Evolutionary conservation across 2,888 invertebrate genomes (phyloP), one percentile per base, ranked within the genome.

Genomic region (Polyploca ridens): DNA sequence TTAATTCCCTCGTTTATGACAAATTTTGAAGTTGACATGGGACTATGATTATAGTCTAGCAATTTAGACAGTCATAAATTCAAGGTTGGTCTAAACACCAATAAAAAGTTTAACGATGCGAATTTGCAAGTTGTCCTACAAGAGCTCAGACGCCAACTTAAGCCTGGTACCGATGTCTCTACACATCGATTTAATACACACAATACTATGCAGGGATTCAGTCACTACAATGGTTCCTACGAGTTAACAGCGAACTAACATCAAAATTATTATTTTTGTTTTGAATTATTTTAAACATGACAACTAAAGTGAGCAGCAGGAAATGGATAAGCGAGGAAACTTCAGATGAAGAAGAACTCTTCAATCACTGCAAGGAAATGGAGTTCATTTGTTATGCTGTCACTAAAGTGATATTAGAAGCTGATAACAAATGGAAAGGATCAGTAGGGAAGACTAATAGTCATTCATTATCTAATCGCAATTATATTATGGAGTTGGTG

Each of bases 321-420:
- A 92, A 91, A 87, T 95, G 95, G 95, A 89, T 96, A 33, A 95
- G 95, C 70, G 87, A 94, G 62, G 95, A 95, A 78, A 90, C 89
- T 1, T 80, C 85, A 0, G 95, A 95, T 0, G 93, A 94, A 68
- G 90, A 91, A 65, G 90, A 89, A 46, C 75, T 94, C 35, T 95
- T 95, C 76, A 79, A 75, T 49, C 93, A 94, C 69, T 95, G 95
- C 73, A 91, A 88, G 64, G 93, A 94, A 72, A 90, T 95, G 83
- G 93, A 94, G 74, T 82, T 83, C 33, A 94, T 91, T 68, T 92
- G 91, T 89, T 85, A 90, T 89, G 84, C 90, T 73, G 84, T 93
- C 33, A 93, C 91, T 1, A 91, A 89, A 83, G 89, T 93, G 65
- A 80, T 94, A 69, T 85, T 93, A 68, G 90, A 91, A 58, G 88